Percentiles rank a stretch among this genome's conserved stretches.
These are phyloP conservation scores for Eriosoma lanigerum DNA, from an alignment of 1,140 invertebrate genomes.

Conservation along the genomic window DNA sequence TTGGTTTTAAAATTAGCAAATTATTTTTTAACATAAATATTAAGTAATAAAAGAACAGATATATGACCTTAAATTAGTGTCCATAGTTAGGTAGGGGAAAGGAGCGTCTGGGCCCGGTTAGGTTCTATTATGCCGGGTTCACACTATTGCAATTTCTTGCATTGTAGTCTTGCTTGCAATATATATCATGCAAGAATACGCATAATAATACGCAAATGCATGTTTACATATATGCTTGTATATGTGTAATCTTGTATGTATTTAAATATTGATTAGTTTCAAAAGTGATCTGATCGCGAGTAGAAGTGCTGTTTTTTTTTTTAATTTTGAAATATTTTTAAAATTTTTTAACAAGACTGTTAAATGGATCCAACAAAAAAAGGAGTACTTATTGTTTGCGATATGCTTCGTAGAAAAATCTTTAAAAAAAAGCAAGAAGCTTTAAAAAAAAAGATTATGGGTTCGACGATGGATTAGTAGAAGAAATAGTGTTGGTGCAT, in stretches of 20 bases:
- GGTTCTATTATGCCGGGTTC: too few relatives aligned
- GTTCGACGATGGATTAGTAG: too few relatives aligned
- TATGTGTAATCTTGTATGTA: neutral
- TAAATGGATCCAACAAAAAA: neutral
- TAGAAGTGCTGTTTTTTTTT: too few relatives aligned
- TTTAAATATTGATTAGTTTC: slow-evolving; percentile 19
- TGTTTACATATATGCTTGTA: neutral
- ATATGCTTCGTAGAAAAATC: slow-evolving; percentile 1
- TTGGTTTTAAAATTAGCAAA: too few relatives aligned
- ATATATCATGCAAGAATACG: slow-evolving; percentile 11
- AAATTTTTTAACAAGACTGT: too few relatives aligned
- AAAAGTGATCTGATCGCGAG: neutral
- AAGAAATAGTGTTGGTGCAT: too few relatives aligned
- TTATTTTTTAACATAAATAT: too few relatives aligned
- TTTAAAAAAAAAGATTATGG: neutral
- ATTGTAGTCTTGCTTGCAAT: neutral
- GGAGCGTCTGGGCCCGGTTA: too few relatives aligned
- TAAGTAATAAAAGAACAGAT: too few relatives aligned
- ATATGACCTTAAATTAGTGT: too few relatives aligned
- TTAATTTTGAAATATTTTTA: too few relatives aligned
- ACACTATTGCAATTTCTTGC: neutral
- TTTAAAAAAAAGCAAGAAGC: neutral
- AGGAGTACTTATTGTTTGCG: neutral
- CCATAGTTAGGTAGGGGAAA: too few relatives aligned
- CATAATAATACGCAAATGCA: neutral